Base-by-base conservation (phyloP, 2,888 invertebrate genomes). In the Nephrotoma guestfalica region DNA sequence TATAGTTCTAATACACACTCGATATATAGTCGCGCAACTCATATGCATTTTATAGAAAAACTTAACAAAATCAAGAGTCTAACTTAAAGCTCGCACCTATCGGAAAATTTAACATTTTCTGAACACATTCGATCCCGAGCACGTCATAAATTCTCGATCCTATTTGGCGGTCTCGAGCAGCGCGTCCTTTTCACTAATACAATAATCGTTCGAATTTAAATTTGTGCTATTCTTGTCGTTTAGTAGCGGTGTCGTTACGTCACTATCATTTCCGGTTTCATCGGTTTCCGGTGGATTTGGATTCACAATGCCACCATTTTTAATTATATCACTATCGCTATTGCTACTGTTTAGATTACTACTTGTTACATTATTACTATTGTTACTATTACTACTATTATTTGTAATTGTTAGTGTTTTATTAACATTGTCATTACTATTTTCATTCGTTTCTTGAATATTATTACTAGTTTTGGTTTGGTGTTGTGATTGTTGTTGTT, bases 71-170 rank as follows among this genome's bases (percentile, higher is more conserved):
- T 18, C 15, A 18, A 57, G 30, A 30, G 71, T 71, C 30, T 71
- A 4, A 15, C 6, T 57, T 71, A 71, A 30, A 71, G 71, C 71
- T 71, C 71, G 2, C 30, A 30, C 11, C 1, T 71, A 57, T 47
- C 13, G 13, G 9, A 47, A 13, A 47, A 4, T 3, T 47, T 9
- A 71, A 30, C 13, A 30, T 11, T 6, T 71, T 71, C 11, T 30
- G 71, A 71, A 71, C 71, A 71, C 71, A 71, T 30, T 30, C 30
- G 30, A 51, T 6, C 15, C 15, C 47, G 9, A 30, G 30, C 30
- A 47, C 5, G n/a, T 13, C 13, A 47, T 47, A 87, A 93, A 92
- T 83, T n/a, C 15, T 41, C 15, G 7, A 7, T 7, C 45, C 43
- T 85, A 43, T 43, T 85, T 43, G 5, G 45, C 11, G 18, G 87